phyloP scores from a whole-genome alignment of 2,888 invertebrate genomes.

The Oscheius myriophilus region DNA sequence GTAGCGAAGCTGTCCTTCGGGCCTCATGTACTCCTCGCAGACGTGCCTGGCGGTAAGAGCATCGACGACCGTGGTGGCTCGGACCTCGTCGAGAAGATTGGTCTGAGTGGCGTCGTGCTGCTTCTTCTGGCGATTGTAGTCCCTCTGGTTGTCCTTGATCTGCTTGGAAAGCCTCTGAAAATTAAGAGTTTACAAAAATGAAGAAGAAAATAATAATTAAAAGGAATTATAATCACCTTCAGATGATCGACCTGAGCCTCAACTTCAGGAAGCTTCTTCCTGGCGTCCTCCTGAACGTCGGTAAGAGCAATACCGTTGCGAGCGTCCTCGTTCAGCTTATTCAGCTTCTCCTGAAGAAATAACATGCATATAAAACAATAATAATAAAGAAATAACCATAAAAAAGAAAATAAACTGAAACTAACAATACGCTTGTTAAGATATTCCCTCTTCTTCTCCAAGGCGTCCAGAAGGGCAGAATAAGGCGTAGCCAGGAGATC shows the following conservation, averaged over 20 bases:
- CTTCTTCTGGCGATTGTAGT: conserved; percentile 19
- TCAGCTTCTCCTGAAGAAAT: conserved; percentile 20
- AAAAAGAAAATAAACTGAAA: neutral
- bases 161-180: conserved; percentile 14
- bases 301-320: conserved; percentile 4
- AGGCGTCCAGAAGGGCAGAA: neutral
- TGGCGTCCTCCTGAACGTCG: conserved; percentile 23
- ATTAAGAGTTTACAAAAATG: neutral
- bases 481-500: conserved; percentile 16
- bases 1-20: conserved; percentile 4
- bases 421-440: conserved; percentile 18
- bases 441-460: conserved; percentile 24
- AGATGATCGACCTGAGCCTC: conserved; percentile 13
- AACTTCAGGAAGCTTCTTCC: conserved; percentile 26
- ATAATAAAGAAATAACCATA: neutral
- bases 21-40: neutral
- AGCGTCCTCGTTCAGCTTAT: conserved; percentile 15
- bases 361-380: neutral
- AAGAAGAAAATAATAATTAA: neutral
- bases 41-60: conserved; percentile 16
- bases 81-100: neutral
- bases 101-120: neutral
- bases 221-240: conserved; percentile 5
- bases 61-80: neutral
- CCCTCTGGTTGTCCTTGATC: conserved; percentile 13